These are phyloP conservation scores for Spodoptera littoralis DNA, from an alignment of 2,888 invertebrate genomes.

Conservation along the genomic window DNA sequence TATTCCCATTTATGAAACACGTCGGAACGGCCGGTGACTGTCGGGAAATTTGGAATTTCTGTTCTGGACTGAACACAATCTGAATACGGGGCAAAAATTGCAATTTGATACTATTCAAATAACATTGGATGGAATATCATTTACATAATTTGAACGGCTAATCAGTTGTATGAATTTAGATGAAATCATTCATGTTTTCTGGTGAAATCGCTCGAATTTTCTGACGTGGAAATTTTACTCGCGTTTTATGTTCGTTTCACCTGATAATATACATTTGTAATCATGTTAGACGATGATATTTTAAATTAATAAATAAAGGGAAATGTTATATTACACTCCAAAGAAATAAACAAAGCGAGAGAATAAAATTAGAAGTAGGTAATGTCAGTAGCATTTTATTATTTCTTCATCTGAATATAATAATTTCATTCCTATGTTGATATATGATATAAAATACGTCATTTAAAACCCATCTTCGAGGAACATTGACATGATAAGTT, in stretches of 20 bases:
- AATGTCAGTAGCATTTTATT: too few species aligned
- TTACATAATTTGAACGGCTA: conserved; percentile 26
- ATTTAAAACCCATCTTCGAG: too few species aligned
- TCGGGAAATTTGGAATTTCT: conserved; percentile 36
- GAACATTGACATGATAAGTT: too few species aligned
- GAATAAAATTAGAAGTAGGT: too few species aligned
- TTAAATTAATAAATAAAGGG: too few species aligned
- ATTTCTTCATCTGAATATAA: too few species aligned
- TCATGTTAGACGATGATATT: background rate
- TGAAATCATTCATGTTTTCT: conserved; percentile 5
- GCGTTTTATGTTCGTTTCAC: background rate
- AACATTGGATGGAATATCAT: conserved; percentile 24
- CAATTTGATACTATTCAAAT: conserved; percentile 37
- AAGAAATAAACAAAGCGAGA: too few species aligned
- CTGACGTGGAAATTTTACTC: conserved; percentile 16
- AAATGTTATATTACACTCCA: too few species aligned
- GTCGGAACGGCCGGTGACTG: conserved; percentile 20
- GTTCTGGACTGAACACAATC: conserved; percentile 22
- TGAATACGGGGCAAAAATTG: conserved; percentile 40
- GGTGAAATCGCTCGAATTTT: conserved; percentile 4
- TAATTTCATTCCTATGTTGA: too few species aligned
- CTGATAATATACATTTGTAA: background rate
- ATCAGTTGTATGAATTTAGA: conserved; percentile 22
- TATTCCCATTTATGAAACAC: conserved; percentile 46
- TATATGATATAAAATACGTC: too few species aligned